Evolutionary conservation across 2,113 vertebrate species (phyloP).

Genomic region (Leptocoma aspasia): DNA sequence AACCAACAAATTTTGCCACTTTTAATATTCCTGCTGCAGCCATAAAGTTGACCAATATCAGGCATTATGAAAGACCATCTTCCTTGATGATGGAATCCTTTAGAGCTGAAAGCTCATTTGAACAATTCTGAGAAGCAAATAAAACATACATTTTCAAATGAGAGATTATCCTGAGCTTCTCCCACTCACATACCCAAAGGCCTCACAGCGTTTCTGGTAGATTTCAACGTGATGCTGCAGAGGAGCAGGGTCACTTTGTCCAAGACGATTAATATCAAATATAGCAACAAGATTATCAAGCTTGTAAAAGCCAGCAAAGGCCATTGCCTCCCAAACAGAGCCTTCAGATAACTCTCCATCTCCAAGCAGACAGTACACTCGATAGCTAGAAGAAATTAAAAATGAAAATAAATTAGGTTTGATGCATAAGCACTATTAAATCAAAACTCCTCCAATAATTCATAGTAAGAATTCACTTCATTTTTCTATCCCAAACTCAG

Average conservation of each 20-base stretch:
- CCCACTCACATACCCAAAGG: slow-evolving; percentile 83
- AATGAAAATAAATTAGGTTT: neutral
- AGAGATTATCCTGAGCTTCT: neutral
- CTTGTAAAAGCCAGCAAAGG: slow-evolving; percentile 92
- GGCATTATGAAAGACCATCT: neutral
- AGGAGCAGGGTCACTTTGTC: slow-evolving; percentile 90
- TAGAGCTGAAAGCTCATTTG: neutral
- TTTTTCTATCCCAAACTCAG: neutral
- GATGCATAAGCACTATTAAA: neutral
- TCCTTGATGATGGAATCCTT: neutral
- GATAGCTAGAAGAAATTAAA: slow-evolving; percentile 75
- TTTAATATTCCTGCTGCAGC: neutral
- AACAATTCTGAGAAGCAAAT: neutral
- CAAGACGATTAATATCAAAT: slow-evolving; percentile 93
- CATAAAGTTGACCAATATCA: accelerated
- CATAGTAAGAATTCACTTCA: neutral
- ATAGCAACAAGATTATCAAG: slow-evolving; percentile 93
- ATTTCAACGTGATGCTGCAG: slow-evolving; percentile 92
- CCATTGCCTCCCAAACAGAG: slow-evolving; percentile 96
- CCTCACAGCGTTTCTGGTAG: slow-evolving; percentile 92
- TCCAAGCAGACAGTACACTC: slow-evolving; percentile 89
- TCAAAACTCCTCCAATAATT: neutral
- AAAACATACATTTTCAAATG: neutral
- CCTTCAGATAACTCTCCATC: slow-evolving; percentile 94
- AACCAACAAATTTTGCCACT: neutral